A percentile compares a stretch with the other conserved stretches of the same genome.
Conservation (phyloP, 2,797 vertebrate species). For the Eospalax fontanierii region DNA sequence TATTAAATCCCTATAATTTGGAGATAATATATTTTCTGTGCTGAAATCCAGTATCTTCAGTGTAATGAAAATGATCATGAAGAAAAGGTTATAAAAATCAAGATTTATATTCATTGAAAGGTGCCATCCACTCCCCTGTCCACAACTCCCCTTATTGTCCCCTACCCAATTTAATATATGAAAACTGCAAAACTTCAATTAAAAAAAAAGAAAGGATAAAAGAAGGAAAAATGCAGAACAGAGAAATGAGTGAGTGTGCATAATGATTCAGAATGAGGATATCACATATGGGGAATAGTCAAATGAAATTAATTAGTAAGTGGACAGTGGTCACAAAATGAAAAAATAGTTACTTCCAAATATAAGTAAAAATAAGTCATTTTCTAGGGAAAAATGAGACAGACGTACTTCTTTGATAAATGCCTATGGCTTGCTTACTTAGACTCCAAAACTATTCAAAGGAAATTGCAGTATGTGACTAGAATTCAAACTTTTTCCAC, state of each 20-base stretch:
- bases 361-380: conserved; percentile 54
- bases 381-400: conserved; percentile 61
- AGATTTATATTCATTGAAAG: background rate
- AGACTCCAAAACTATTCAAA: conserved; percentile 62
- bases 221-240: conserved; percentile 25
- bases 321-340: conserved; percentile 57
- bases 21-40: background rate
- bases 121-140: background rate
- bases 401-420: conserved; percentile 70
- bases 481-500: conserved; percentile 35
- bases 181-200: too few species aligned
- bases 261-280: conserved; percentile 40
- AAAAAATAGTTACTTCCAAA: conserved; percentile 54
- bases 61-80: background rate
- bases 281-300: conserved; percentile 19
- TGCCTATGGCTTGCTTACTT: conserved; percentile 29
- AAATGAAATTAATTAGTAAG: conserved; percentile 34
- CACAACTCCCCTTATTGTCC: background rate
- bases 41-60: background rate
- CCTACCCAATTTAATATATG: too few species aligned
- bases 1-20: background rate
- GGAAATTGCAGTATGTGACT: conserved; percentile 62
- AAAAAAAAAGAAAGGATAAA: background rate
- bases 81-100: background rate
- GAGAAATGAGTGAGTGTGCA: conserved; percentile 35